These are phyloP conservation scores for Promerops cafer DNA, from an alignment of 2,113 vertebrate species.

Conservation along the genomic window DNA sequence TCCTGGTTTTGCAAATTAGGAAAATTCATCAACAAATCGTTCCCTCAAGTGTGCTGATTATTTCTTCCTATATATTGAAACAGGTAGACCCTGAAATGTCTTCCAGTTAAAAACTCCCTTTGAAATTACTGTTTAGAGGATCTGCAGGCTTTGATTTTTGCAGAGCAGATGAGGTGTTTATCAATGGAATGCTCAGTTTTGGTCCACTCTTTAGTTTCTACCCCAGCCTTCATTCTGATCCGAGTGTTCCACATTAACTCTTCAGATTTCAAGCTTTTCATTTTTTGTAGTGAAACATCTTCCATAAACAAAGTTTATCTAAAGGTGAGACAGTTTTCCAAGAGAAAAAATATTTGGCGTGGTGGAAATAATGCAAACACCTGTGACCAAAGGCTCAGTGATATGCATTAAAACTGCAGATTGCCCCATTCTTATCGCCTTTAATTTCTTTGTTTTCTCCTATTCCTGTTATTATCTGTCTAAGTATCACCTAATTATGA, in stretches of 20 bases:
- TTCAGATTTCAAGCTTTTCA: neutral
- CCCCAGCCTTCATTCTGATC: neutral
- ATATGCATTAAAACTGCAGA: neutral
- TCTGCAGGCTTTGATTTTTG: neutral
- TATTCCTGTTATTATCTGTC: neutral
- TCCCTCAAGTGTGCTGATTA: neutral
- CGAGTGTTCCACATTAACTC: neutral
- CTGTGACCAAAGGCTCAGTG: neutral
- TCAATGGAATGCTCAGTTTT: neutral
- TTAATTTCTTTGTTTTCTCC: neutral
- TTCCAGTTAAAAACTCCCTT: neutral
- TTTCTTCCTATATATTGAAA: neutral
- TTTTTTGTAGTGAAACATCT: neutral
- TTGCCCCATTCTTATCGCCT: neutral
- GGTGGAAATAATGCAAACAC: neutral
- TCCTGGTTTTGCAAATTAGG: neutral
- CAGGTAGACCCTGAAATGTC: neutral
- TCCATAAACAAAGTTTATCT: neutral
- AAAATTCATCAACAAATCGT: neutral
- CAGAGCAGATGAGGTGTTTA: neutral
- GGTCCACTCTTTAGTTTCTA: neutral
- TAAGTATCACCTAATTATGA: neutral
- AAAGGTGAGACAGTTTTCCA: neutral
- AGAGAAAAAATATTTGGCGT: neutral
- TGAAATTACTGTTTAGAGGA: neutral